Conservation (phyloP, 2,113 vertebrate genomes). For the Amphilophus citrinellus region DNA sequence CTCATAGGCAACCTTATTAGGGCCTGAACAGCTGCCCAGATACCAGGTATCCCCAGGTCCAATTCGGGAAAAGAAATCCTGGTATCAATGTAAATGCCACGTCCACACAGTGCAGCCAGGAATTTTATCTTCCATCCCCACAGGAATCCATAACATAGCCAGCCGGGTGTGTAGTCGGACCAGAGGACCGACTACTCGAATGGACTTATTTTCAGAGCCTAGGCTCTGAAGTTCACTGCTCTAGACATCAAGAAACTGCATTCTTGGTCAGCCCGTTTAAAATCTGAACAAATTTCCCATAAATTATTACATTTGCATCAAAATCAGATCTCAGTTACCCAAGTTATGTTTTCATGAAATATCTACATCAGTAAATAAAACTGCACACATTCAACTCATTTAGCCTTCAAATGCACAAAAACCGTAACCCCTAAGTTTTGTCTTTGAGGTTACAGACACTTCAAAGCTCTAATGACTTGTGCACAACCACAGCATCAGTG, state of each 20-base stretch:
- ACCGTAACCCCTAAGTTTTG: background rate
- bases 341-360: background rate
- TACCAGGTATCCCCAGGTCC: too few relatives aligned
- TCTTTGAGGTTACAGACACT: slow-evolving; percentile 38
- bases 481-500: slow-evolving; percentile 18
- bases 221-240: background rate
- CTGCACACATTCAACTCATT: background rate
- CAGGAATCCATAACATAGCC: too few relatives aligned
- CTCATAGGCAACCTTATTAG: too few relatives aligned
- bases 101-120: too few relatives aligned
- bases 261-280: background rate
- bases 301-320: background rate
- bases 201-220: background rate
- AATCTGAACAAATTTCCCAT: background rate
- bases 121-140: too few relatives aligned
- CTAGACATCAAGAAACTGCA: background rate
- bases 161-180: too few relatives aligned
- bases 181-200: too few relatives aligned
- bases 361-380: background rate
- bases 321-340: background rate
- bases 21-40: too few relatives aligned
- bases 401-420: slow-evolving; percentile 10
- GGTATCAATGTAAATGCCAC: too few relatives aligned
- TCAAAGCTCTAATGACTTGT: slow-evolving; percentile 46
- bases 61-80: too few relatives aligned